Conservation (phyloP, 2,113 vertebrate genomes). For the Pseudonaja textilis region DNA sequence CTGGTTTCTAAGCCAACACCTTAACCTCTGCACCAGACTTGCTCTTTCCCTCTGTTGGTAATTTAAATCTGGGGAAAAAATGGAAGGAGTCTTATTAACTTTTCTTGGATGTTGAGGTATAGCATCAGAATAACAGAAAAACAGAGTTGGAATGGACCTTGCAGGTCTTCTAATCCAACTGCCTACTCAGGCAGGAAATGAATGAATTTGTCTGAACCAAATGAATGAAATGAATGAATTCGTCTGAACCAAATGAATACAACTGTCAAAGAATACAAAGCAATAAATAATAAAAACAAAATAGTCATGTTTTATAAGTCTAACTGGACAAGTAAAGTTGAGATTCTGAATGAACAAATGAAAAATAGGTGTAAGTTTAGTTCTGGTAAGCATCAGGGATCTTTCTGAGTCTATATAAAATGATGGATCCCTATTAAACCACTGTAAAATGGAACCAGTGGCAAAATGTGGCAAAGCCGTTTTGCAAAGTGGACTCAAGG, state of each 20-base stretch:
- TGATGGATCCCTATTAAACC: not conserved
- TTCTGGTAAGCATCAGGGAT: not conserved
- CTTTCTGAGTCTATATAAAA: not conserved
- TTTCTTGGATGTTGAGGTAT: not conserved
- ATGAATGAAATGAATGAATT: not conserved
- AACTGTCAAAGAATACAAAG: not conserved
- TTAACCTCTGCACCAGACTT: not conserved
- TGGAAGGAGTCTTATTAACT: not conserved
- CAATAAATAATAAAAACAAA: not conserved
- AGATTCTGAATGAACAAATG: not conserved
- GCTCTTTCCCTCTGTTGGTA: not conserved
- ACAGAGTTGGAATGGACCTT: not conserved
- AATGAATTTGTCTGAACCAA: not conserved
- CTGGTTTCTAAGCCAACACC: not conserved
- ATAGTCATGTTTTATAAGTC: not conserved
- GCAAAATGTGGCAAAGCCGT: not conserved
- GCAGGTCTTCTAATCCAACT: not conserved
- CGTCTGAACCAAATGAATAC: not conserved
- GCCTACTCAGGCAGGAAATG: not conserved
- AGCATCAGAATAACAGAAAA: not conserved
- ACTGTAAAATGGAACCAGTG: not conserved
- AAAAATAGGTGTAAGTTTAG: not conserved
- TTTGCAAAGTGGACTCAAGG: not conserved
- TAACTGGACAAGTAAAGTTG: not conserved
- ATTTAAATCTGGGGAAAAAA: not conserved